A percentile compares a stretch with the other conserved stretches of the same genome.
phyloP scores from a whole-genome alignment of 2,113 vertebrate species.

The Mastomys coucha region DNA sequence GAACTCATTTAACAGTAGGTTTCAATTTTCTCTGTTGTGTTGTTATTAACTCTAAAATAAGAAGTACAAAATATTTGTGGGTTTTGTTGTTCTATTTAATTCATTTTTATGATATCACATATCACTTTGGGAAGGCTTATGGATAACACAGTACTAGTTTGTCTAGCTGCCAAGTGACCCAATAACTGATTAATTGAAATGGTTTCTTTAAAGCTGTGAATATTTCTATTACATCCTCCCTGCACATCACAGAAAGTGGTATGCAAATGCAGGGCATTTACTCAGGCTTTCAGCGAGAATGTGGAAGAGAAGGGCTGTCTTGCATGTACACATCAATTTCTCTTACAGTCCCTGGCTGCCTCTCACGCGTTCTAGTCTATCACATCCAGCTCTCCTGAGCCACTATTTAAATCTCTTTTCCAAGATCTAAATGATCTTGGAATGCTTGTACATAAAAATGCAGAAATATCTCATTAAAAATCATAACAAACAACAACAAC shows the following conservation, averaged over 20 bases:
- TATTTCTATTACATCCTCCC: neutral
- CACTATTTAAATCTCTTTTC: slow-evolving; percentile 55
- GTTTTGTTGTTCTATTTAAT: neutral
- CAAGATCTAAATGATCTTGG: slow-evolving; percentile 48
- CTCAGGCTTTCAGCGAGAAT: slow-evolving; percentile 76
- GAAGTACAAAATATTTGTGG: neutral
- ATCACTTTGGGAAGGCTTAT: slow-evolving; percentile 19
- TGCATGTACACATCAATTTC: slow-evolving; percentile 75
- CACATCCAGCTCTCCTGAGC: slow-evolving; percentile 42
- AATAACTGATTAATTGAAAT: neutral
- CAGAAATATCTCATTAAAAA: slow-evolving; percentile 49
- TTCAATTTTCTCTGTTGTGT: neutral
- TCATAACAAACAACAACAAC: slow-evolving; percentile 17
- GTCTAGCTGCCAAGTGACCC: neutral
- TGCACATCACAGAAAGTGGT: neutral
- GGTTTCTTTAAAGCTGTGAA: neutral
- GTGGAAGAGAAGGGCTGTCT: slow-evolving; percentile 86
- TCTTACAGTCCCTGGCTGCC: slow-evolving; percentile 77
- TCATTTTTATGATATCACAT: neutral
- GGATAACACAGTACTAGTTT: neutral
- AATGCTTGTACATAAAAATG: slow-evolving; percentile 46
- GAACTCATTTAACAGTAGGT: neutral
- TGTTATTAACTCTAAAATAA: neutral
- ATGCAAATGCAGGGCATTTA: slow-evolving; percentile 73
- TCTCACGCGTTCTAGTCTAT: slow-evolving; percentile 57